Conservation (phyloP, 2,797 vertebrate genomes). For the Microtus agrestis region DNA sequence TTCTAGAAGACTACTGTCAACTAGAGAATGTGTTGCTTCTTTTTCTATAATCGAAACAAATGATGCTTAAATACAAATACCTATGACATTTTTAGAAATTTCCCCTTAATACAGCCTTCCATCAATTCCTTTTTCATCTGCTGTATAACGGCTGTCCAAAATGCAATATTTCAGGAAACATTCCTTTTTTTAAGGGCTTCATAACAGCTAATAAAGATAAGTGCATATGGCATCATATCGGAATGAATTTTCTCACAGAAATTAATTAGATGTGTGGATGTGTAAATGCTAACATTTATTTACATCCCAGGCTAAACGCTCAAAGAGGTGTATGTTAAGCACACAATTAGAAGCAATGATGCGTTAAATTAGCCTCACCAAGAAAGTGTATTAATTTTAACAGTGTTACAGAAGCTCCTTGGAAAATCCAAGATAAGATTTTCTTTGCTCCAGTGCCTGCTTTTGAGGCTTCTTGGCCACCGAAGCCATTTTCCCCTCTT, state of each 20-base stretch:
- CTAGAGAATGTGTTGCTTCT: neutral
- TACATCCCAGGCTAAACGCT: conserved; percentile 80
- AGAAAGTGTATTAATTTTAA: conserved; percentile 80
- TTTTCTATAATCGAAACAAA: conserved; percentile 39
- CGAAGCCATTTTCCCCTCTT: conserved; percentile 10
- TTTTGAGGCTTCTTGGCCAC: conserved; percentile 43
- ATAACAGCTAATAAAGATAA: conserved; percentile 79
- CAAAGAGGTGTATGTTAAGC: conserved; percentile 76
- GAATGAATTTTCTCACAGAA: conserved; percentile 78
- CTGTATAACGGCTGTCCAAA: neutral
- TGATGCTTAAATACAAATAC: conserved; percentile 19
- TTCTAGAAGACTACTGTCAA: conserved; percentile 55
- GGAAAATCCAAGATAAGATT: conserved; percentile 74
- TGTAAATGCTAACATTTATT: conserved; percentile 82
- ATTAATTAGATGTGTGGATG: conserved; percentile 83
- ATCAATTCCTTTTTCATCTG: neutral
- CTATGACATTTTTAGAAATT: conserved; percentile 35
- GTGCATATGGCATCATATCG: conserved; percentile 69
- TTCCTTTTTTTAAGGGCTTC: conserved; percentile 69
- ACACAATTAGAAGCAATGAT: conserved; percentile 81
- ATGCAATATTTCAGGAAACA: conserved; percentile 64
- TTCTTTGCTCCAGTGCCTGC: conserved; percentile 43
- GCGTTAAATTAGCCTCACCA: conserved; percentile 81
- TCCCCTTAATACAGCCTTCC: conserved; percentile 13
- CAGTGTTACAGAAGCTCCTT: conserved; percentile 65